Evolutionary conservation across 2,797 vertebrate species (phyloP), one percentile per base, ranked within the genome.

Genomic region (Poecilia gillii): DNA sequence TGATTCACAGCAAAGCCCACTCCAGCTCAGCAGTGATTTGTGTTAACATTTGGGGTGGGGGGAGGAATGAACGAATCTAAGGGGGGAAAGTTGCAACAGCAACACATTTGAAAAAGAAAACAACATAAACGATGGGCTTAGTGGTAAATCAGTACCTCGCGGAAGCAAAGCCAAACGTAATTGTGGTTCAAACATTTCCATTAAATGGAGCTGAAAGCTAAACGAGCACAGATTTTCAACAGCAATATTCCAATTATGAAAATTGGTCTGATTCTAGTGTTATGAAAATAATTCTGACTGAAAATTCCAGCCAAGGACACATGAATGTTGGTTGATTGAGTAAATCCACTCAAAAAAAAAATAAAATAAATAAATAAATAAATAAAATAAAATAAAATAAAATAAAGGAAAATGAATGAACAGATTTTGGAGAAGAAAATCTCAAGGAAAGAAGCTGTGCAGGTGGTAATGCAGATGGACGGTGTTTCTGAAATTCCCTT

Each of bases 391-490:
- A 33, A 33, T 33, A 33, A 33, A 41, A 41, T 41, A 41, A 41
- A 41, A 41, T 41, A 41, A 41, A 41, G 39, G 39, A 41, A 43
- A 12, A 25, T 7, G 0, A 46, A 76, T 46, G 0, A 51, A 43
- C 62, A n/a, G 9, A 68, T 77, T 83, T 82, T 46, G 13, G 43
- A 59, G 18, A 55, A 59, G 7, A 57, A 18, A 57, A 14, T 70
- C 12, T 46, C 57, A 6, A 6, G 8, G 16, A 64, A 43, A 45
- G 74, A 45, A n/a, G 18, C 55, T 59, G 1, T 57, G 3, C 53
- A 43, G 45, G 57, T 20, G 36, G 25, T 23, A 20, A 12, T 55
- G 0, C 6, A 73, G 23, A 57, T 59, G 16, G 3, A 74, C 41
- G 3, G 16, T 39, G 33, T 11, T 41, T 43, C 25, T 41, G 13